Evolutionary conservation across 2,113 vertebrate species (phyloP), one percentile per base, ranked within the genome.

Genomic region (Oxyura jamaicensis): DNA sequence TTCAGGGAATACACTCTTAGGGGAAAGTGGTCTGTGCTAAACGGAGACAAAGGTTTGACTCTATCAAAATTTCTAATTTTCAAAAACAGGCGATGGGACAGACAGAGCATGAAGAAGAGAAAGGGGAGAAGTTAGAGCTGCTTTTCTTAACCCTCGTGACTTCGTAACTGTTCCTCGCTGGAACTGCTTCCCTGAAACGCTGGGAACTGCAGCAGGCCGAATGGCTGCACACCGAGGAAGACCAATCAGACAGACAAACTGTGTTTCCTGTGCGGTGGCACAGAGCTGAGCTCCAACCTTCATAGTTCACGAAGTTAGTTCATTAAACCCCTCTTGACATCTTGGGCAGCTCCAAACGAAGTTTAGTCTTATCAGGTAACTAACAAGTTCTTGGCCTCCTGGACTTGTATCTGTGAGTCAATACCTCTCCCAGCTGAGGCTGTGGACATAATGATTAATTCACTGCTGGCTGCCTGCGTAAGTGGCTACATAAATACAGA

Each of bases 371-470:
- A 36, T 42, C 91, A 88, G 88, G 83, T 84, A 72, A 60, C 85
- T 94, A 84, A 58, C 33, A 86, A 90, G 83, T 83, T 90, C 80
- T 13, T 50, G 75, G 67, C 71, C 88, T 94, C 67, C 90, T 58
- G 79, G 90, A 55, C 92, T 86, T 28, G 56, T 33, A 35, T 56
- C 83, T 63, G 3, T 15, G 85, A 95, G 95, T 60, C 91, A 41
- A 16, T 84, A 48, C 83, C 55, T 96, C 76, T 91, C 91, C 72
- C 88, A 86, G 65, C 72, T 67, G 91, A 91, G 88, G 2, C 35
- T 73, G 85, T 35, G 52, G 94, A 86, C 93, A 90, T 42, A 62
- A 56, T 88, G 79, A 94, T 95, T 67, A 83, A 96, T 96, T 94
- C 91, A 77, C 88, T 93, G 79, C 95, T 53, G 86, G 48, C 91